Evolutionary conservation across 2,888 invertebrate genomes (phyloP).

Genomic region (Megalurothrips usitatus): DNA sequence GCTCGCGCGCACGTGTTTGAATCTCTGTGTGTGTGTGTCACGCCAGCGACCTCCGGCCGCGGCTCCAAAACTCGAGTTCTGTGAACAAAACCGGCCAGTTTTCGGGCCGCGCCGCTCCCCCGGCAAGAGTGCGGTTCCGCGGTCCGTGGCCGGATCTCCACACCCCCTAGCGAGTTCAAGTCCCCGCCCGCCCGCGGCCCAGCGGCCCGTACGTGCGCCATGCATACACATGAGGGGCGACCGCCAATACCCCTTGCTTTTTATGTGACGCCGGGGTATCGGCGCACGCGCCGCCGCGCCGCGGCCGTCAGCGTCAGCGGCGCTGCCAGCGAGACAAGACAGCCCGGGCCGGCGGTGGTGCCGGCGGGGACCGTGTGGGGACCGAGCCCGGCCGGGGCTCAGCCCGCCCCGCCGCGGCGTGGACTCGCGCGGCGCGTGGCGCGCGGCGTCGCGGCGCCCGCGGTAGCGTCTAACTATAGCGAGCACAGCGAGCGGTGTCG

Average conservation of each 20-base stretch:
- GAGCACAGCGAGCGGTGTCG: not conserved
- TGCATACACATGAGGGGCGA: not conserved
- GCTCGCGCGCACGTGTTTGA: too few species aligned
- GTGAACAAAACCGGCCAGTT: too few species aligned
- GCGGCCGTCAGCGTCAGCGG: not conserved
- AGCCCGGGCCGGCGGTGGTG: too few species aligned
- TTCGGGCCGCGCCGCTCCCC: too few species aligned
- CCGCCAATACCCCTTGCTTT: not conserved
- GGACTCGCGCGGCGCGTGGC: not conserved
- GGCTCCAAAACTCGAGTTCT: too few species aligned
- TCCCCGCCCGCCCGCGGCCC: not conserved
- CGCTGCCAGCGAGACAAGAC: not conserved
- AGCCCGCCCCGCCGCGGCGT: not conserved
- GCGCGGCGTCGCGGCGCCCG: not conserved
- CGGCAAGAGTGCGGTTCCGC: too few species aligned
- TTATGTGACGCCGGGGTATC: not conserved
- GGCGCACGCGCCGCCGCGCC: not conserved
- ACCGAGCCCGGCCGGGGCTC: too few species aligned
- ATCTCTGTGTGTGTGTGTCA: too few species aligned
- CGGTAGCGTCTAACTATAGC: conserved; percentile 13
- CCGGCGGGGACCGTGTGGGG: too few species aligned
- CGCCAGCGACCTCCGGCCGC: too few species aligned
- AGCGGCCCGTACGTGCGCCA: not conserved
- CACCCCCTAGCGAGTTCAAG: conserved; percentile 1
- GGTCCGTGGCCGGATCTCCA: not conserved